Percentiles rank a stretch among this genome's conserved stretches.
phyloP scores from a whole-genome alignment of 2,888 invertebrate species.

The Lasioglossum lativentre region DNA sequence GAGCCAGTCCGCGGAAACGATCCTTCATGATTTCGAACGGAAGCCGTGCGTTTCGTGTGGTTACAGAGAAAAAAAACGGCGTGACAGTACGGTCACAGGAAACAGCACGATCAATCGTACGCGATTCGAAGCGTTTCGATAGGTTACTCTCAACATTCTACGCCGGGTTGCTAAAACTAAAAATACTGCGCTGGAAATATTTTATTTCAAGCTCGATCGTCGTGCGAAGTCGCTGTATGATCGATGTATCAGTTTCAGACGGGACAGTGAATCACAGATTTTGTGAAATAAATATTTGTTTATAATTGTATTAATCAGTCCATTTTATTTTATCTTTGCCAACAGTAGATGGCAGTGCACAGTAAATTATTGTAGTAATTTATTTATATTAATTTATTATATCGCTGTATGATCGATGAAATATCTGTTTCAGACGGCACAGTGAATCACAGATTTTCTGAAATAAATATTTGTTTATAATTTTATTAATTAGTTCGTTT shows the following conservation, averaged over 20 bases:
- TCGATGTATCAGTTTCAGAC: background rate
- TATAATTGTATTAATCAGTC: no score
- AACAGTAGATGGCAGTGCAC: no score
- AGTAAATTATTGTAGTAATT: no score
- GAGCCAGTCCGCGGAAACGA: background rate
- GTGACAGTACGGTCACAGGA: background rate
- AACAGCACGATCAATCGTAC: background rate
- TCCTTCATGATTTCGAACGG: background rate
- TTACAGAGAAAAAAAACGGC: background rate
- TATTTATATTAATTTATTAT: no score
- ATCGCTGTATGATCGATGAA: background rate
- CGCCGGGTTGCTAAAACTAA: background rate
- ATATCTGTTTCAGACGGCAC: background rate
- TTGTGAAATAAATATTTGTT: background rate
- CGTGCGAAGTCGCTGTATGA: background rate
- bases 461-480: no score
- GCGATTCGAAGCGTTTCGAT: background rate
- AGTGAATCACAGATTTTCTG: no score
- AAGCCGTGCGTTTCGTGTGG: background rate
- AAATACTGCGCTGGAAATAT: background rate
- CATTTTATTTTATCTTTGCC: no score
- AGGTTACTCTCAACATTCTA: background rate
- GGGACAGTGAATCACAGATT: background rate
- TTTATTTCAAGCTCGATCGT: background rate
- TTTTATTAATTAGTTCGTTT: no score